These are phyloP conservation scores for Enteromius fasciolatus DNA, from an alignment of 2,797 vertebrate genomes.

Conservation along the genomic window DNA sequence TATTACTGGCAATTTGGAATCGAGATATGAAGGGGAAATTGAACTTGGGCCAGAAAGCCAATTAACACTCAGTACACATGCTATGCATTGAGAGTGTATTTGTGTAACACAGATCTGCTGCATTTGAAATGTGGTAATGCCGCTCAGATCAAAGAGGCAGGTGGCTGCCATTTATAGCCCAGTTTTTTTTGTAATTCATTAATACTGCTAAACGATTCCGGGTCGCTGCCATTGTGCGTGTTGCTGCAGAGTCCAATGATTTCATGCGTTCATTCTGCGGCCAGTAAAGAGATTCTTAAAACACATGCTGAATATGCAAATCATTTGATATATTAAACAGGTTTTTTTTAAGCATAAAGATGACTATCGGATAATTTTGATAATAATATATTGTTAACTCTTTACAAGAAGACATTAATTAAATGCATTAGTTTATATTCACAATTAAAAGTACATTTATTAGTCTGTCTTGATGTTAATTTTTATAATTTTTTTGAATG, in stretches of 20 bases:
- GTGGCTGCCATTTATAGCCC: conserved; percentile 18
- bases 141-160: conserved; percentile 25
- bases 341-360: neutral
- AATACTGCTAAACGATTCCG: neutral
- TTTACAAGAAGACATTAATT: neutral
- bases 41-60: neutral
- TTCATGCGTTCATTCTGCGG: neutral
- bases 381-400: neutral
- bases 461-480: neutral
- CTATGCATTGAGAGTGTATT: neutral
- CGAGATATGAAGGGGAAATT: too few relatives aligned
- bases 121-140: neutral
- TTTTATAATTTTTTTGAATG: too few relatives aligned
- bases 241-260: neutral
- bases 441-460: neutral
- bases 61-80: neutral
- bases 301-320: neutral
- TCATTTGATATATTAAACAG: neutral
- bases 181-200: conserved; percentile 16
- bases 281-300: neutral
- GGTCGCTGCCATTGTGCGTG: neutral
- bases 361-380: neutral
- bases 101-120: neutral
- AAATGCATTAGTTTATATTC: neutral
- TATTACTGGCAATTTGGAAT: neutral